Percentiles rank a stretch among this genome's conserved stretches.
phyloP scores from a whole-genome alignment of 2,888 invertebrate species.

The Abrostola tripartita region DNA sequence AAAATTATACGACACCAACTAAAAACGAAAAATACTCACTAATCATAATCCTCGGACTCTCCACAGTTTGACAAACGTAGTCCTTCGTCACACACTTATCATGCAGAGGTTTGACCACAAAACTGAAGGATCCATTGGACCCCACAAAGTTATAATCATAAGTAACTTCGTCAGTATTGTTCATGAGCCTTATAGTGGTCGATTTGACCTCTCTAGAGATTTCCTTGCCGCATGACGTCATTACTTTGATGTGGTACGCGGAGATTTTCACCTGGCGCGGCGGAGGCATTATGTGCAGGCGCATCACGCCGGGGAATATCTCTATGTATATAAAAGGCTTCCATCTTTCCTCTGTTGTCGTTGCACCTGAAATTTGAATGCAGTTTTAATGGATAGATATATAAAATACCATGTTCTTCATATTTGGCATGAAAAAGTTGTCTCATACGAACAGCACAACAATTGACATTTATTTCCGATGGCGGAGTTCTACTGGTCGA shows the following conservation, averaged over 20 bases:
- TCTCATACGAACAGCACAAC: no score
- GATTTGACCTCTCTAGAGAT: conserved; percentile 58
- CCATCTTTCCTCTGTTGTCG: conserved; percentile 74
- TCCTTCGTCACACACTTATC: conserved; percentile 56
- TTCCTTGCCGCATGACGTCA: conserved; percentile 65
- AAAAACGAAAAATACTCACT: conserved; percentile 68
- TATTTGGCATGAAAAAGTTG: not conserved
- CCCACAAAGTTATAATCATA: conserved; percentile 74
- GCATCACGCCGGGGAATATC: conserved; percentile 72
- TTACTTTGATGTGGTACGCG: conserved; percentile 70
- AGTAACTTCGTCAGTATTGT: conserved; percentile 71
- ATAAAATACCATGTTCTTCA: not conserved
- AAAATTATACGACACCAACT: not conserved
- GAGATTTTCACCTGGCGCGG: conserved; percentile 70
- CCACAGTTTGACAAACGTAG: conserved; percentile 67
- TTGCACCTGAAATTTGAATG: conserved; percentile 65
- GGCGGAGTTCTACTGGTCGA: no score
- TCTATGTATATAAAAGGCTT: conserved; percentile 83
- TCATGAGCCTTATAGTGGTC: conserved; percentile 58
- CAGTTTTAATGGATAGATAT: not conserved
- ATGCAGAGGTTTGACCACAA: conserved; percentile 77
- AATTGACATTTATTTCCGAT: no score
- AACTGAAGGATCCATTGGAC: conserved; percentile 74
- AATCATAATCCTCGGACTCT: conserved; percentile 78
- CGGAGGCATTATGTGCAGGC: conserved; percentile 78